Evolutionary conservation across 1,140 invertebrate genomes (phyloP).

Genomic region (Drosophila sechellia): DNA sequence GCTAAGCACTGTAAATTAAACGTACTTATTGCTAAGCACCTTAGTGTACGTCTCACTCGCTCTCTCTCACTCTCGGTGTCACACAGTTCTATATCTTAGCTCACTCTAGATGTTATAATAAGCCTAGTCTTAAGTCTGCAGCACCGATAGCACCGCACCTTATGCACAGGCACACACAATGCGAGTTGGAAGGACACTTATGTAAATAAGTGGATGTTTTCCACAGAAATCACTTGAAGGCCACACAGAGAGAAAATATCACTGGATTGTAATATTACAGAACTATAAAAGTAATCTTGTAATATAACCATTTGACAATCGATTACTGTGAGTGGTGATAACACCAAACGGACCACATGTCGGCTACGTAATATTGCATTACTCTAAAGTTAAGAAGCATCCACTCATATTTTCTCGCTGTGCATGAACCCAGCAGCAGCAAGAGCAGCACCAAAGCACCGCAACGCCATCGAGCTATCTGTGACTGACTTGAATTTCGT

Average conservation of each 20-base stretch:
- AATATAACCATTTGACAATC: too few relatives aligned
- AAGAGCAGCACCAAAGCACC: conserved; percentile 44
- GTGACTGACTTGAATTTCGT: conserved; percentile 45
- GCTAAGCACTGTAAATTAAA: conserved; percentile 71
- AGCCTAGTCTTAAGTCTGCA: conserved; percentile 63
- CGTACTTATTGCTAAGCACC: conserved; percentile 72
- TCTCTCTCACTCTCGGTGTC: conserved; percentile 6
- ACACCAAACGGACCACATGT: too few relatives aligned
- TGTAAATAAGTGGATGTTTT: conserved; percentile 2
- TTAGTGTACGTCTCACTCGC: conserved; percentile 55
- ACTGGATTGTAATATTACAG: not conserved
- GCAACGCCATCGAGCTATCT: conserved; percentile 32
- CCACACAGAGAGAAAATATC: conserved; percentile 1
- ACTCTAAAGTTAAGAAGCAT: not conserved
- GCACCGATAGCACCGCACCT: conserved; percentile 51
- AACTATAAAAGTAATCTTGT: not conserved
- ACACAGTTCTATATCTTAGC: conserved; percentile 7
- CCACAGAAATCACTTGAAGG: not conserved
- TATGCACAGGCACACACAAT: conserved; percentile 24
- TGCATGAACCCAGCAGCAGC: conserved; percentile 3
- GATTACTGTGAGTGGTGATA: too few relatives aligned
- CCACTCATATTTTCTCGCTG: not conserved
- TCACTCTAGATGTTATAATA: conserved; percentile 45
- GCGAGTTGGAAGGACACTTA: conserved; percentile 3
- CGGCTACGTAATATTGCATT: too few relatives aligned